Percentiles rank a stretch among this genome's conserved stretches.
Evolutionary conservation across 2,113 vertebrate genomes (phyloP).

Genomic region (Donacobius atricapilla): DNA sequence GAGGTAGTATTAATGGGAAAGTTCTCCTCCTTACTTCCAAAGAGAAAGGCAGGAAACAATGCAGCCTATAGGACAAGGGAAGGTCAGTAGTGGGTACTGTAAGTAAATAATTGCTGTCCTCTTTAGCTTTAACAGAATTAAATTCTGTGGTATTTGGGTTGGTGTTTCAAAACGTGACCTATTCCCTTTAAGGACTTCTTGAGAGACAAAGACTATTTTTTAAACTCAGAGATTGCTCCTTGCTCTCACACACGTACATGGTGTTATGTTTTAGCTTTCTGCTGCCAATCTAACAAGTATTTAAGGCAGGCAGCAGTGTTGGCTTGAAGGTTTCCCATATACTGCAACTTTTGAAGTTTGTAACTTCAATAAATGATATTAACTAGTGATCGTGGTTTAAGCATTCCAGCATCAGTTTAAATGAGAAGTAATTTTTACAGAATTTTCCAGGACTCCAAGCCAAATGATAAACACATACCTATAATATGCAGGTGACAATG

Average conservation of each 20-base stretch:
- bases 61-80: not conserved
- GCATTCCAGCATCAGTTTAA: not conserved
- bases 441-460: not conserved
- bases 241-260: no score
- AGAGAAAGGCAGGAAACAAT: not conserved
- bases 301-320: not conserved
- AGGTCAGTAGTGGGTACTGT: not conserved
- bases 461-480: not conserved
- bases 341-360: not conserved
- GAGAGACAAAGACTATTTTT: not conserved
- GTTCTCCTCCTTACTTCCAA: not conserved
- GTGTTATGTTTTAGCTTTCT: not conserved
- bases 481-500: not conserved
- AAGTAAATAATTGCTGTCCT: not conserved
- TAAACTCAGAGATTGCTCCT: not conserved
- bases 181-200: not conserved
- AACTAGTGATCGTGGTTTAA: not conserved
- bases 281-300: not conserved
- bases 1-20: not conserved
- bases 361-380: not conserved
- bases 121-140: not conserved
- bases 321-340: not conserved
- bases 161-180: not conserved
- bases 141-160: not conserved
- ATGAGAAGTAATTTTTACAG: not conserved